A percentile compares a stretch with the other conserved stretches of the same genome.
Evolutionary conservation across 2,888 invertebrate species (phyloP).

Genomic region (Zeuzera pyrina): DNA sequence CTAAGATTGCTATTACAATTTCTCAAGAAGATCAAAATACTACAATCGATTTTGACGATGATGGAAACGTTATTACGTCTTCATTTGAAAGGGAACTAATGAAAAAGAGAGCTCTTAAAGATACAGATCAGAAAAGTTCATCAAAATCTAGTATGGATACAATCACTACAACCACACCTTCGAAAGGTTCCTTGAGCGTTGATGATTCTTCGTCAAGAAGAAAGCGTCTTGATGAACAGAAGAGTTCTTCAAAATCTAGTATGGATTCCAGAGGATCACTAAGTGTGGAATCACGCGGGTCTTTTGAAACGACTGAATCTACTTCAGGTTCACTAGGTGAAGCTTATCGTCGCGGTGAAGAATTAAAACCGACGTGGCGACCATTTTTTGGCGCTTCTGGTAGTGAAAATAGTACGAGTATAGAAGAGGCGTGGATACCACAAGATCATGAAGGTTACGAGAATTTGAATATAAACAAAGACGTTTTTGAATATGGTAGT

Average conservation of each 20-base stretch:
- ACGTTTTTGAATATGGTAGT: constrained; percentile 57
- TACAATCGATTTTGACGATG: constrained; percentile 66
- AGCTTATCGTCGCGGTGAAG: constrained; percentile 78
- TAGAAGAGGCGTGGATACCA: constrained; percentile 87
- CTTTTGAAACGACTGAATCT: constrained; percentile 81
- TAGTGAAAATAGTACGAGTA: constrained; percentile 88
- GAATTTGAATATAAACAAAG: constrained; percentile 62
- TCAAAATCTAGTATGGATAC: constrained; percentile 76
- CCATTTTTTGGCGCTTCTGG: constrained; percentile 84
- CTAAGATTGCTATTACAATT: constrained; percentile 68
- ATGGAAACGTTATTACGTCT: constrained; percentile 63
- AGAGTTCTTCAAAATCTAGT: constrained; percentile 75
- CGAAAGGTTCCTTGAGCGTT: constrained; percentile 65
- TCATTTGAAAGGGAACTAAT: constrained; percentile 54
- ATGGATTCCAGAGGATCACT: constrained; percentile 76
- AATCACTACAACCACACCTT: constrained; percentile 61
- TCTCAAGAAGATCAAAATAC: constrained; percentile 70
- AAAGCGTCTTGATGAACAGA: constrained; percentile 61
- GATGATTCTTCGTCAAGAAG: constrained; percentile 66
- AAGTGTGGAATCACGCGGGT: constrained; percentile 80
- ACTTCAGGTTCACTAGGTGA: constrained; percentile 83
- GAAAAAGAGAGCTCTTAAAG: constrained; percentile 58
- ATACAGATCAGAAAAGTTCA: constrained; percentile 63
- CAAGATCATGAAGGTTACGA: constrained; percentile 80
- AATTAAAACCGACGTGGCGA: constrained; percentile 85